Conservation (phyloP, 2,888 invertebrate species). For the Aspidiotus rigidus region DNA sequence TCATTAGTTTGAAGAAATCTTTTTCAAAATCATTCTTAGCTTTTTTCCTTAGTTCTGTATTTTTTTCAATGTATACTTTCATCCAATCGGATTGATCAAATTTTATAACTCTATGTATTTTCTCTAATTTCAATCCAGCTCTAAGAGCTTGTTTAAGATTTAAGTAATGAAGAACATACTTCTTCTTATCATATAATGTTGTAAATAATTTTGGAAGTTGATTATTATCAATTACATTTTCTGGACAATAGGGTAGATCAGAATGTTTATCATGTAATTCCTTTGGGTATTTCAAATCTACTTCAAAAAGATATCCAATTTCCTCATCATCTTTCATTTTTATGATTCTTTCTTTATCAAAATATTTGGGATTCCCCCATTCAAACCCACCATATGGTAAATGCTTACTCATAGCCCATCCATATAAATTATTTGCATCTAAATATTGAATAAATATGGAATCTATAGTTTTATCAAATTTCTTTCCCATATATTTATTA, state of each 20-base stretch:
- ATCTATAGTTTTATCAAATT: not conserved
- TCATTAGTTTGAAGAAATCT: conserved; percentile 43
- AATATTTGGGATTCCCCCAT: not conserved
- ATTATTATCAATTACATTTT: conserved; percentile 13
- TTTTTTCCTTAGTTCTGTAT: conserved; percentile 41
- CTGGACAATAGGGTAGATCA: conserved; percentile 39
- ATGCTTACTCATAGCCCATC: conserved; percentile 36
- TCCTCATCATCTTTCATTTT: conserved; percentile 33
- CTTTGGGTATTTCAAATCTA: conserved; percentile 44
- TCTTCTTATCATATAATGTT: conserved; percentile 38
- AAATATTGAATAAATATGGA: not conserved
- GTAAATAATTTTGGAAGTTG: conserved; percentile 37
- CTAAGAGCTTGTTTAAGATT: conserved; percentile 39
- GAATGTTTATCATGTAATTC: conserved; percentile 41
- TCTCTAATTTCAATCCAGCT: conserved; percentile 39
- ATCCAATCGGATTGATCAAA: conserved; percentile 43
- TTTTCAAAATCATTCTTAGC: conserved; percentile 42
- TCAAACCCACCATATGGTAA: conserved; percentile 38
- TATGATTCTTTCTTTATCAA: not conserved
- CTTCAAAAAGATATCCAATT: conserved; percentile 43
- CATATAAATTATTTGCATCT: conserved; percentile 18
- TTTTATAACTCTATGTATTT: conserved; percentile 41
- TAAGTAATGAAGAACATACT: conserved; percentile 40
- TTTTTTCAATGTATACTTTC: conserved; percentile 42
- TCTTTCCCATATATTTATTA: not conserved